phyloP scores from a whole-genome alignment of 2,797 vertebrate genomes.

The Cynopterus sphinx region DNA sequence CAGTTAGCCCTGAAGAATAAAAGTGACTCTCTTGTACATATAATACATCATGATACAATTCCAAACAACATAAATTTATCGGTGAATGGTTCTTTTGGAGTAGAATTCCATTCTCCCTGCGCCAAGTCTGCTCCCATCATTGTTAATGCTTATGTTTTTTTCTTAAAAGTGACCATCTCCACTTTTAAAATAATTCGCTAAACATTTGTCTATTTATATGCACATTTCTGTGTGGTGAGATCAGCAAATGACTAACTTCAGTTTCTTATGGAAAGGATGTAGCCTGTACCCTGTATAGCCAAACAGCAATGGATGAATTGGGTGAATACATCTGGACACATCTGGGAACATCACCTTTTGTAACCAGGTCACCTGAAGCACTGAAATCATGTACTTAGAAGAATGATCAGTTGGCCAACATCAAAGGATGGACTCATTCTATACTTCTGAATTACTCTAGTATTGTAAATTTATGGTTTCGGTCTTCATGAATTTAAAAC shows the following conservation, averaged over 20 bases:
- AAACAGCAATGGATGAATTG: too few relatives aligned
- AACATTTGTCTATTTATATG: not conserved
- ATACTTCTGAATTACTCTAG: not conserved
- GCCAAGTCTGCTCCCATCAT: not conserved
- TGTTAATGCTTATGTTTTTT: not conserved
- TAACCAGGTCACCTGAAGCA: not conserved
- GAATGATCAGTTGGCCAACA: not conserved
- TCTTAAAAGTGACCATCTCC: not conserved
- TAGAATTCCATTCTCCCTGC: slow-evolving; percentile 24
- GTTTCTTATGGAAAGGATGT: not conserved
- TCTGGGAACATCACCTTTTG: not conserved
- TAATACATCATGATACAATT: slow-evolving; percentile 49
- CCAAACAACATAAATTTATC: slow-evolving; percentile 22
- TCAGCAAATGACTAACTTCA: not conserved
- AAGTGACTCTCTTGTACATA: not conserved
- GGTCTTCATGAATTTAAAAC: not conserved
- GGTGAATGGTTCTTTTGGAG: not conserved
- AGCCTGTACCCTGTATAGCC: not conserved
- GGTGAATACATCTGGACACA: not conserved
- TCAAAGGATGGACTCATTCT: not conserved
- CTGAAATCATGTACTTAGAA: not conserved
- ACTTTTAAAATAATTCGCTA: slow-evolving; percentile 48
- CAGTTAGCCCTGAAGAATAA: slow-evolving; percentile 14
- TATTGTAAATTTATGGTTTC: not conserved
- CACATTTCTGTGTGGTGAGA: not conserved